Evolutionary conservation across 2,888 invertebrate species (phyloP), one percentile per base, ranked within the genome.

Genomic region (Eupithecia subumbrata): DNA sequence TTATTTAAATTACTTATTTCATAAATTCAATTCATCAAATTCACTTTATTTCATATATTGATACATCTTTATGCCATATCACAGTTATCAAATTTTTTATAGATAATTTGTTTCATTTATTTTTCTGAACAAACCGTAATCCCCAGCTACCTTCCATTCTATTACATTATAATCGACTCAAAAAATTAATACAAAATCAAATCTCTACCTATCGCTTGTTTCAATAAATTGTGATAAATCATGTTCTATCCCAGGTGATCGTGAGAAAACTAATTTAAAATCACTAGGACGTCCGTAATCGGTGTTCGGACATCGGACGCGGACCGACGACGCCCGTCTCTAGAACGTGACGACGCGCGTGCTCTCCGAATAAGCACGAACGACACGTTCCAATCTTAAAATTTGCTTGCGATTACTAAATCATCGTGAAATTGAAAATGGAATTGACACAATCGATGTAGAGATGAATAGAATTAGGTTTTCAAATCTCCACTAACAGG

Each of bases 321-420:
- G 8, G 22, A 34, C 7, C 18, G 34, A 72, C 72, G 40, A 79
- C 30, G 77, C 81, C 76, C 77, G 75, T 73, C 77, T 81, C 82
- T 81, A 84, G 82, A 80, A 85, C 86, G 86, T 86, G 86, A 82
- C 83, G 77, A 75, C 79, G 79, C 79, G 81, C 81, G 79, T 80
- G 83, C 72, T 82, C 82, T 60, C 68, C 79, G 82, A 82, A 85
- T 85, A 83, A 78, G 78, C 83, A 75, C 78, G 80, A 76, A 81
- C 74, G 78, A 78, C 85, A 86, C 86, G 86, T 86, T 83, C 84
- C 76, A 74, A 83, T 84, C 82, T 81, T 77, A 75, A 84, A 84
- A 82, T 79, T 82, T 77, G 80, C 81, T 75, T 45, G 82, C 73
- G 69, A 76, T 76, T 78, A 76, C 68, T 68, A 68, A 68, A 45